Base-by-base conservation (phyloP, 53 echinoderm and acorn worm genomes). In the Luidia sarsii region DNA sequence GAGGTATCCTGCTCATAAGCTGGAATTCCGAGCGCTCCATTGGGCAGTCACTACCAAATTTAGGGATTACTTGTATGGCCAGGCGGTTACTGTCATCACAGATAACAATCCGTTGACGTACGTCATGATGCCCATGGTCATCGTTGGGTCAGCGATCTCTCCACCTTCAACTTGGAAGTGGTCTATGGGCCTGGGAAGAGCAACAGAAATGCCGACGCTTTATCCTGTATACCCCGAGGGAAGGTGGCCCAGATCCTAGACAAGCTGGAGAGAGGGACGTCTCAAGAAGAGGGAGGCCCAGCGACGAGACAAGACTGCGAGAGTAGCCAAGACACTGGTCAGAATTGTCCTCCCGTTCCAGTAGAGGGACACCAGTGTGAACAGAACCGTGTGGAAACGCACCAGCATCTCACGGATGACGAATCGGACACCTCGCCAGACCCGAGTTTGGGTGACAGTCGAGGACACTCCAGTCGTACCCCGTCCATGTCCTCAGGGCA, bases 1-100 rank as follows among this genome's bases (percentile, higher is more conserved):
- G 1, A 71, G 48, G 15, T 71, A 71, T 20, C 71, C 85, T 18
- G 85, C 85, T 4, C 85, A 85, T 39, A 85, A 85, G 54, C 75
- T 85, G 15, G 74, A 85, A 21, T 85, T 85, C 22, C 33, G 62
- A 35, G 83, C 83, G 4, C 70, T 83, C 3, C 83, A 83, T 32
- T 83, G 83, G 83, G 83, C 70, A 25, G 51, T 74, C 16, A 74
- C 85, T 2, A 38, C 28, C 2, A 85, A 85, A 36, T 55, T 85
- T 31, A 7, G 55, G 15, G 85, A 85, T 15, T 85, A 75, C 16
- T 39, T 85, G 14, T 85, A 75, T 53, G 85, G 75, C 37, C 65
- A 85, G 4, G 55, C 60, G 13, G 75, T 75, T 19, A 72, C 63
- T 11, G 85, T 56, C 13, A 32, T 64, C 33, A 75, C 75, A 4